Percentiles rank a stretch among this genome's conserved stretches.
Conservation (phyloP, 2,113 vertebrate genomes). For the Indicator indicator region DNA sequence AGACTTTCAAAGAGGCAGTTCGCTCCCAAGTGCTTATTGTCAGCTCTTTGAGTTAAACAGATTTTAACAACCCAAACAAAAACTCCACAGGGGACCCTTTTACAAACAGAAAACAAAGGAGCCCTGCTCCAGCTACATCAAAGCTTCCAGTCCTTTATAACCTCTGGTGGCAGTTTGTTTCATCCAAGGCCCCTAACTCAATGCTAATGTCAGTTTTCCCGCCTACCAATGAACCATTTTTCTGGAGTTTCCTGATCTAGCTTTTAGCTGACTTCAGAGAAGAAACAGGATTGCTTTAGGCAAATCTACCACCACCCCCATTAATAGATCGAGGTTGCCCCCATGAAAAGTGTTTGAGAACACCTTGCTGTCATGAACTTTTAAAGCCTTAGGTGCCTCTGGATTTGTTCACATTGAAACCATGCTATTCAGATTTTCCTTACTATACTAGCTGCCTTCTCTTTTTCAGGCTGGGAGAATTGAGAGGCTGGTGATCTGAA, state of each 20-base stretch:
- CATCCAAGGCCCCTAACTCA: constrained; percentile 10
- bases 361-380: neutral
- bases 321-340: neutral
- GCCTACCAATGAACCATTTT: neutral
- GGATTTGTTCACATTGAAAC: neutral
- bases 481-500: neutral
- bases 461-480: neutral
- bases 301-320: neutral
- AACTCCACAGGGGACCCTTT: constrained; percentile 51
- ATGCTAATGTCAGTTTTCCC: neutral
- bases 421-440: neutral
- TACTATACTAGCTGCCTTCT: neutral
- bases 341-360: neutral
- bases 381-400: neutral
- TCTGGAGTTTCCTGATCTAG: neutral
- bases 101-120: constrained; percentile 61
- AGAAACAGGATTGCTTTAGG: neutral
- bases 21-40: constrained; percentile 57
- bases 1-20: constrained; percentile 54
- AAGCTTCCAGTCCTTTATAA: neutral
- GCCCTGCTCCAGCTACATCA: constrained; percentile 51
- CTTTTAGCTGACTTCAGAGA: constrained; percentile 12
- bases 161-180: constrained; percentile 43
- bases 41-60: constrained; percentile 62
- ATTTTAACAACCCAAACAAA: constrained; percentile 67